These are phyloP conservation scores for Falco punctatus DNA, from an alignment of 2,113 vertebrate genomes.

Conservation along the genomic window DNA sequence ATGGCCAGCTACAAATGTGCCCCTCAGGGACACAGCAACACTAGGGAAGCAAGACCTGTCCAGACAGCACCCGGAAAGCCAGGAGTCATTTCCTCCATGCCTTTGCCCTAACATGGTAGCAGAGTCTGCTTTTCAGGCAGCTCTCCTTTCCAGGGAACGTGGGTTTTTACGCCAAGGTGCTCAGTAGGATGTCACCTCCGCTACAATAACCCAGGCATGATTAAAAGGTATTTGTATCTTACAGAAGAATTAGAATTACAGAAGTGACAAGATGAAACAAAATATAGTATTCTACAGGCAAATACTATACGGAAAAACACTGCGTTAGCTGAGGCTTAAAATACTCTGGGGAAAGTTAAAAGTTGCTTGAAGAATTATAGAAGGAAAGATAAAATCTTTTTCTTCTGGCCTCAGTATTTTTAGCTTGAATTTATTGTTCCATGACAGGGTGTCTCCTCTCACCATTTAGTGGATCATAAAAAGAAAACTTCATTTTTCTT, in stretches of 20 bases:
- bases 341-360: conserved; percentile 7
- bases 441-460: conserved; percentile 1
- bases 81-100: neutral
- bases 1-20: neutral
- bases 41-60: neutral
- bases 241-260: neutral
- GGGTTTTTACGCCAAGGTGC: neutral
- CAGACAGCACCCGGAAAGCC: neutral
- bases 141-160: neutral
- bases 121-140: neutral
- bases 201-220: neutral
- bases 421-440: conserved; percentile 33
- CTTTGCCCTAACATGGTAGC: neutral
- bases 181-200: neutral
- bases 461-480: conserved; percentile 7
- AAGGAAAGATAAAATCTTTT: conserved; percentile 13
- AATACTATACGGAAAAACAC: neutral
- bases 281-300: neutral
- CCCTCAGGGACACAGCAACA: neutral
- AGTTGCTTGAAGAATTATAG: conserved; percentile 10
- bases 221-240: neutral
- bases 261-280: neutral
- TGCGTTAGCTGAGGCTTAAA: conserved; percentile 7
- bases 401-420: conserved; percentile 7
- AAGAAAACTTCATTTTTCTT: conserved; percentile 30